Conservation (phyloP, 2,888 invertebrate species). For the Labia minor region DNA sequence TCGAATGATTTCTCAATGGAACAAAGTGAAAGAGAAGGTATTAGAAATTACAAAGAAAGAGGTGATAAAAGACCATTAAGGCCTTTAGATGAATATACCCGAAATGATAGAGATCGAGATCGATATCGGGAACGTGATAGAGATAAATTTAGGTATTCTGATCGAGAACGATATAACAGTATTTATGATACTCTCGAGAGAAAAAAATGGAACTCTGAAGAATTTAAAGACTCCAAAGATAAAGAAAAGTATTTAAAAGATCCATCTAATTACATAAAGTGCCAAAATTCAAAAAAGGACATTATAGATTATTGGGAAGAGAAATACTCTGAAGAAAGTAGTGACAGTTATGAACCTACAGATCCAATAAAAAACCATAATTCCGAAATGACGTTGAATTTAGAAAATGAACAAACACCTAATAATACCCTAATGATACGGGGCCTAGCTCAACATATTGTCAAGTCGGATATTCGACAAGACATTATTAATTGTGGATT, state of each 20-base stretch:
- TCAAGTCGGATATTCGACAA: conserved; percentile 45
- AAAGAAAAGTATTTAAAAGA: too few species aligned
- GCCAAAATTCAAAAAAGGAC: too few species aligned
- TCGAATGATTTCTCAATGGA: background rate
- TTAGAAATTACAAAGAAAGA: background rate
- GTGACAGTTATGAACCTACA: background rate
- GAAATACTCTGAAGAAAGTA: too few species aligned
- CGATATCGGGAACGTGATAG: background rate
- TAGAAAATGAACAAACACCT: conserved; percentile 38
- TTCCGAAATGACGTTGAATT: background rate
- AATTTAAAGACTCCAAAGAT: too few species aligned
- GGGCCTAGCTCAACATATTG: conserved; percentile 61
- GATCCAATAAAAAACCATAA: too few species aligned
- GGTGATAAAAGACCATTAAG: background rate
- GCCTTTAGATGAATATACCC: background rate
- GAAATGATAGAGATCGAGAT: background rate
- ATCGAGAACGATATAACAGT: too few species aligned
- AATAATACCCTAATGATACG: conserved; percentile 65
- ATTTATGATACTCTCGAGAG: too few species aligned
- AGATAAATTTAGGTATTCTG: background rate
- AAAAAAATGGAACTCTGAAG: too few species aligned
- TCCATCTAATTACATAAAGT: too few species aligned
- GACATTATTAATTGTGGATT: conserved; percentile 38
- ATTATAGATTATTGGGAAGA: too few species aligned
- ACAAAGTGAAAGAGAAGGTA: background rate